Base-by-base conservation (phyloP, 2,888 invertebrate genomes). In the Drosophila nr. fundita region DNA sequence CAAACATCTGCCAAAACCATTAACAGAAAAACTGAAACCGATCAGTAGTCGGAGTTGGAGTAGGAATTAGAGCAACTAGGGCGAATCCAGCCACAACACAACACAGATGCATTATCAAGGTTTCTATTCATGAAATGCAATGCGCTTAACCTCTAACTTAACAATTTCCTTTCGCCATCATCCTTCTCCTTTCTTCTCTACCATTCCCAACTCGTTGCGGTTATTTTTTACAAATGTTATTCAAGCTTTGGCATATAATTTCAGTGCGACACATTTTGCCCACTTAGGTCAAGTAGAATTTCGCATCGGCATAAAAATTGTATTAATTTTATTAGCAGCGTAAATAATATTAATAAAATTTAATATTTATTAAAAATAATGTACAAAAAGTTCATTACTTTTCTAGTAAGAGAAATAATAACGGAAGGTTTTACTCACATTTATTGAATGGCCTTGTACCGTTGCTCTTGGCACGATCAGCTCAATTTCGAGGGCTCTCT, bases 381-480 rank as follows among this genome's bases (percentile, higher is more conserved):
- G 15, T 5, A 13, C 5, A 15, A 45, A 15, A 24, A 24, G 8
- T 45, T 6, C 4, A 24, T 24, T 45, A 24, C 45, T 21, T 11
- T 6, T 21, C 11, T 42, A 42, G 21, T 21, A 24, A 15, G 15
- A 24, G 15, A 7, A 27, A 36, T 10, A 10, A 53, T 24, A 42
- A 21, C 21, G 42, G 11, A 42, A 42, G 38, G 5, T 7, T 54
- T 75, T 73, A 82, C 83, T 82, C 72, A 83, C 83, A 73, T 72
- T 45, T 69, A 76, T 72, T 59, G 32, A 34, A 74, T 75, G 80
- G 73, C 82, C 78, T 82, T 83, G 80, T 68, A 60, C 54, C 55
- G 58, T 78, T 77, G 73, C 38, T 55, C 76, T 80, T 63, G 79
- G 58, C 83, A 71, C 72, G 73, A 76, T 80, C 78, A 71, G 73